Evolutionary conservation across 2,113 vertebrate species (phyloP), one percentile per base, ranked within the genome.

Genomic region (Oncorhynchus kisutch): DNA sequence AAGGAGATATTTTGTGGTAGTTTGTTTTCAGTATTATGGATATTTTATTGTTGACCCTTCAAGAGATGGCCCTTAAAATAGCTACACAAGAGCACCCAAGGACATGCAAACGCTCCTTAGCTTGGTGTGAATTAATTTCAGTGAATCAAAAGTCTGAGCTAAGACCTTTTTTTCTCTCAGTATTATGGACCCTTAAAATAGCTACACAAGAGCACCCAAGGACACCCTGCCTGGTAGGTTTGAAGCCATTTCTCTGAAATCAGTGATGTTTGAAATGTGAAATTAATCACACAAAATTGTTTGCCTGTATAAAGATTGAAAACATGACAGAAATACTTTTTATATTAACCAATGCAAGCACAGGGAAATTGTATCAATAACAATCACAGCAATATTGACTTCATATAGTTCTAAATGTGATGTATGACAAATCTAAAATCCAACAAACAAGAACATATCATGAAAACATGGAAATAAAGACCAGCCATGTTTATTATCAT

Each of bases 11-110:
- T 7, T 34, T 31, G 31, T 5, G 34, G 31, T 34, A 34, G 34
- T 11, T 13, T 51, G 75, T 80, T 81, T 20, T 76, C 74, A 24
- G 74, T 79, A 70, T 49, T 25, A 13, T 20, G 67, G 20, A 57
- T 67, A 24, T 18, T 57, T 67, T 81, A 49, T 78, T 45, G 9
- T 45, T 45, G 39, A 45, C 39, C 39, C 39, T 45, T 45, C 39
- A 76, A 81, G 62, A 39, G 62, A 11, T 62, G 27, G n/a, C n/a
- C n/a, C 71, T 22, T 60, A 12, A 62, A 57, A 14, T 51, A 64
- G 49, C 7, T 27, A 59, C 67, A 57, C 31, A 13, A 73, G 68
- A 69, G 71, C 59, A 54, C 14, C 16, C 16, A 18, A 54, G 51
- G 51, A 54, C 51, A 54, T 18, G 49, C 14, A 34, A 13, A 16